phyloP scores from a whole-genome alignment of 2,888 invertebrate species.

The Scaptomyza tumidula region DNA sequence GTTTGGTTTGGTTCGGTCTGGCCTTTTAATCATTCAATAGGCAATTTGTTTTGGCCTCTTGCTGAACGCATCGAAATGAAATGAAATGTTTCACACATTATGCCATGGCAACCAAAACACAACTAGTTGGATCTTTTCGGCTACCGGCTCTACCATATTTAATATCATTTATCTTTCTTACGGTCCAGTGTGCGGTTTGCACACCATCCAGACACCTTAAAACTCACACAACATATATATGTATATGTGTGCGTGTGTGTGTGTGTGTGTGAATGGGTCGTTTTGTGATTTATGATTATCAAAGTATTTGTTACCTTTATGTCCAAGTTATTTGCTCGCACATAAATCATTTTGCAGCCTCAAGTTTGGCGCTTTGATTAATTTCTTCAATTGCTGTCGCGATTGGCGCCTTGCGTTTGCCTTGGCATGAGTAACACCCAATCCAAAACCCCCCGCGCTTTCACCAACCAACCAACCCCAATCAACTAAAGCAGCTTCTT shows the following conservation, averaged over 20 bases:
- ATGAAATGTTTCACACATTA: slow-evolving; percentile 73
- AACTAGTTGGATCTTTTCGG: slow-evolving; percentile 15
- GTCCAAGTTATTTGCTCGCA: slow-evolving; percentile 74
- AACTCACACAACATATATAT: neutral
- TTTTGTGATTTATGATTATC: slow-evolving; percentile 79
- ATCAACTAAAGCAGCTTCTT: slow-evolving; percentile 10
- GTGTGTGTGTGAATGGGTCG: slow-evolving; percentile 22
- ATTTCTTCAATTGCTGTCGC: slow-evolving; percentile 75
- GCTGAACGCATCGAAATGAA: slow-evolving; percentile 49
- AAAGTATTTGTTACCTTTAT: slow-evolving; percentile 79
- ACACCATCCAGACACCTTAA: slow-evolving; percentile 2
- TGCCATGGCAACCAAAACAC: slow-evolving; percentile 18
- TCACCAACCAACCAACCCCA: neutral
- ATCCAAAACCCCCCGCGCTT: neutral
- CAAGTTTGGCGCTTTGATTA: slow-evolving; percentile 70
- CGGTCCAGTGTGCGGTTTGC: slow-evolving; percentile 65
- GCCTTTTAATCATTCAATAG: slow-evolving; percentile 79
- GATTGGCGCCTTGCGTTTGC: slow-evolving; percentile 66
- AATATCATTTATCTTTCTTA: slow-evolving; percentile 78
- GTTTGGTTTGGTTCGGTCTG: neutral
- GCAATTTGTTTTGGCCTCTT: slow-evolving; percentile 72
- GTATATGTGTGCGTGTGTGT: slow-evolving; percentile 10
- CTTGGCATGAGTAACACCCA: neutral
- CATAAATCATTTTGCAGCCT: slow-evolving; percentile 71
- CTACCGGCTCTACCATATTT: slow-evolving; percentile 55